Evolutionary conservation across 37 sponge, comb jelly and placozoan genomes (phyloP), one percentile per base, ranked within the genome.

Genomic region (Spongilla lacustris): DNA sequence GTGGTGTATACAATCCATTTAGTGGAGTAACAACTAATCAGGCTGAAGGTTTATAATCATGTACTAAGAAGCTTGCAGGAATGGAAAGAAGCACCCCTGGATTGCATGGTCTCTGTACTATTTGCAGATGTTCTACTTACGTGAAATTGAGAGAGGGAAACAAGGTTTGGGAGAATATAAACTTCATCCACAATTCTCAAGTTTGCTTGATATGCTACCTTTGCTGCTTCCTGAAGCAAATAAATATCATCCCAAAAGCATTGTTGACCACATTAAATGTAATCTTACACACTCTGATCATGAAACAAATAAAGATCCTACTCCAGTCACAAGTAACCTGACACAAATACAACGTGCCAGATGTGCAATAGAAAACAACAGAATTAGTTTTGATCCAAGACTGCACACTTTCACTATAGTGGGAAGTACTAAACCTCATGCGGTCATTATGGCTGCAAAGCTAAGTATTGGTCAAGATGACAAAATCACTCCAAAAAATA

Each of bases 21-120:
- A n/a, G n/a, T n/a, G n/a, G n/a, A n/a, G 73, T 83, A 31, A 83
- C 83, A 72, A 83, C 31, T 66, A 83, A 83, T 48, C 84, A 83
- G 75, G 84, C 84, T 49, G 84, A 83, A 48, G 84, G 84, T 22
- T 67, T 83, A n/a, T 30, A 83, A 83, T 67, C 74, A 74, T 74
- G 84, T 83, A 2, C 66, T 41, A 9, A 41, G n/a, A 41, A 41
- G 74, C 0, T 75, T 83, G 28, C 66, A 32, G 50, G 84, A 83
- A 73, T 83, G 84, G 84, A 67, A 48, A 30, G 84, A 83, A 36
- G 67, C 36, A 19, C 84, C 84, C 32, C 32, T 83, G 36, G 84
- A 83, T 73, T 83, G 75, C 84, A 83, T 6, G 41, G 41, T 41
- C 41, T 41, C 41, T 41, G 41, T 6, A 41, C 6, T 41, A 41